Conservation (phyloP, 2,888 invertebrate genomes). For the Strigamia transsilvanica region DNA sequence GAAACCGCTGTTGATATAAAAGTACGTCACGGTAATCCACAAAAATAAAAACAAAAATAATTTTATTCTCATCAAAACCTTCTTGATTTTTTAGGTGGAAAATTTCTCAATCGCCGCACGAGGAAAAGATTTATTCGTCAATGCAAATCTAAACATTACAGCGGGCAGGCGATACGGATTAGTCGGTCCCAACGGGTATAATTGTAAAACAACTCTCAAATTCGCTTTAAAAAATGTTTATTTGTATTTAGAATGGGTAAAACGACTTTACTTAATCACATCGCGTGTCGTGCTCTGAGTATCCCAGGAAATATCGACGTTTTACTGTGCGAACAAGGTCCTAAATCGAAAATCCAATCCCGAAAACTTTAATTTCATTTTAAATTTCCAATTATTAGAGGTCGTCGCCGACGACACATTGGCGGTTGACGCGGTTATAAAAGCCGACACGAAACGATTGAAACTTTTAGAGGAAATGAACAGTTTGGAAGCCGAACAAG, state of each 20-base stretch:
- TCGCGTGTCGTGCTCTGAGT: constrained; percentile 87
- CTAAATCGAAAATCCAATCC: neutral
- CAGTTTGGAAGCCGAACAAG: constrained; percentile 76
- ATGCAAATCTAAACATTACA: constrained; percentile 92
- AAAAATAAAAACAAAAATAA: constrained; percentile 11
- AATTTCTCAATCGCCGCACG: constrained; percentile 97
- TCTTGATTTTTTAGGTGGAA: constrained; percentile 69
- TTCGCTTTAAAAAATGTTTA: constrained; percentile 32
- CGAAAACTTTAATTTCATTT: neutral
- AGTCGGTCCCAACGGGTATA: constrained; percentile 95
- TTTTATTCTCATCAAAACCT: too few species aligned
- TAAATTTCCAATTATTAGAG: constrained; percentile 70
- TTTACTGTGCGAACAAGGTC: constrained; percentile 87
- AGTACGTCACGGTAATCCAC: constrained; percentile 66
- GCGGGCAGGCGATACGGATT: constrained; percentile 94
- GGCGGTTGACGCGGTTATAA: constrained; percentile 91
- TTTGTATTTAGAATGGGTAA: constrained; percentile 83
- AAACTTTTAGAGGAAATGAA: constrained; percentile 83
- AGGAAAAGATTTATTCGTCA: constrained; percentile 96
- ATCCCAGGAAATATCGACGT: constrained; percentile 97
- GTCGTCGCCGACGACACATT: constrained; percentile 93
- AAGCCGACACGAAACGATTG: constrained; percentile 89
- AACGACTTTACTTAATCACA: constrained; percentile 93
- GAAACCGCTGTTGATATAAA: constrained; percentile 98
- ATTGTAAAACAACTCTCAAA: neutral